phyloP scores from a whole-genome alignment of 1,140 invertebrate genomes.

The Hetaerina americana region DNA sequence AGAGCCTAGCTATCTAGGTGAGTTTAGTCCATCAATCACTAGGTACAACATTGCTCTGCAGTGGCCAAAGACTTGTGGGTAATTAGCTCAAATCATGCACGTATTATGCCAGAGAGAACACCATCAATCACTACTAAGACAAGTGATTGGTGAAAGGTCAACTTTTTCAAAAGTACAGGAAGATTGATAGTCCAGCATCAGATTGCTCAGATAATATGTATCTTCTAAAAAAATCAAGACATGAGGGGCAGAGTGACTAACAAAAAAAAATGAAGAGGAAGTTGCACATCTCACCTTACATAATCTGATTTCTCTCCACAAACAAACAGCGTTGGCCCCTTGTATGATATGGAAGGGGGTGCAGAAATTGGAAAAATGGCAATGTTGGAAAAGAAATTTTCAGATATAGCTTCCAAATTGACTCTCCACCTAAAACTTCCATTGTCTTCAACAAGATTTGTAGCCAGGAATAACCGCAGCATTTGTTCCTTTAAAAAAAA shows the following conservation, averaged over 20 bases:
- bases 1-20: too few species aligned
- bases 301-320: conserved; percentile 66
- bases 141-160: too few species aligned
- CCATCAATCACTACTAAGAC: background rate
- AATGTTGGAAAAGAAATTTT: conserved; percentile 49
- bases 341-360: conserved; percentile 36
- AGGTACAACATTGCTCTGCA: too few species aligned
- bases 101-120: conserved; percentile 11
- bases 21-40: too few species aligned
- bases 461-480: conserved; percentile 55
- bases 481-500: conserved; percentile 27
- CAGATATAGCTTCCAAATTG: conserved; percentile 53
- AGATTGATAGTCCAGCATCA: too few species aligned
- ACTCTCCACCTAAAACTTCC: conserved; percentile 55
- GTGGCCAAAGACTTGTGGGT: background rate
- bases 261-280: too few species aligned
- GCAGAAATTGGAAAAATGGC: conserved; percentile 41
- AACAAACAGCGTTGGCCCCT: conserved; percentile 65
- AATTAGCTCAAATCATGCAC: background rate
- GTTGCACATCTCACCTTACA: conserved; percentile 56
- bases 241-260: background rate
- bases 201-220: too few species aligned
- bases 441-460: conserved; percentile 55
- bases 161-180: too few species aligned
- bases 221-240: too few species aligned